Percentiles rank a stretch among this genome's conserved stretches.
These are phyloP conservation scores for Sminthopsis crassicaudata DNA, from an alignment of 2,113 vertebrate species.

Conservation along the genomic window DNA sequence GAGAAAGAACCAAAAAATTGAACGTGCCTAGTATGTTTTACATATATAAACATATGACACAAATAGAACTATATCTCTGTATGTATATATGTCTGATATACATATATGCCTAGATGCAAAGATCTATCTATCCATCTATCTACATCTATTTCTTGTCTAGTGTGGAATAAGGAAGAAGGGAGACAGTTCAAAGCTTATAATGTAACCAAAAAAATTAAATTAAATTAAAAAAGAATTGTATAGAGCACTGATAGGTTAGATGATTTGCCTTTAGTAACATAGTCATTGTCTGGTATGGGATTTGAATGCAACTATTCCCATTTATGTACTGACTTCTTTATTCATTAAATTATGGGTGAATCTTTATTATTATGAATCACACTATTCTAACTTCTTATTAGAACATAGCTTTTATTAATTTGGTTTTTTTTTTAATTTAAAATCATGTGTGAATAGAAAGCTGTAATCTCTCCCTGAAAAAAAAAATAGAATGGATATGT, in stretches of 20 bases:
- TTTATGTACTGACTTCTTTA: neutral
- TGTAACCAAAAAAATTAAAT: neutral
- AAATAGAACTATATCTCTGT: no score
- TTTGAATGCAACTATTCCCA: neutral
- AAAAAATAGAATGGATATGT: constrained; percentile 66
- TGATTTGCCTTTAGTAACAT: neutral
- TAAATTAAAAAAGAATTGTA: neutral
- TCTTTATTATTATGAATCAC: neutral
- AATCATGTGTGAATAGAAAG: constrained; percentile 58
- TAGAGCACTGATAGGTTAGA: neutral
- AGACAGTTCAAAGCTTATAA: neutral
- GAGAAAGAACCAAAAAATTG: neutral
- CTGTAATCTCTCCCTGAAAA: constrained; percentile 67
- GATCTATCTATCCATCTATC: no score
- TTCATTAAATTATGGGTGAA: neutral
- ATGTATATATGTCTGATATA: no score
- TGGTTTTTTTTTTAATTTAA: constrained; percentile 18
- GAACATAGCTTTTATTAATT: neutral
- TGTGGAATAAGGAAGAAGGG: neutral
- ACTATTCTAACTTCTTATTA: neutral
- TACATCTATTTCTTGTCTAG: neutral
- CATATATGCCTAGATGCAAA: no score
- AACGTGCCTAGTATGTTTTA: neutral
- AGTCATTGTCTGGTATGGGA: neutral
- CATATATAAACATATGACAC: no score